Base-by-base conservation (phyloP, 2,888 invertebrate species). In the Timema podura region DNA sequence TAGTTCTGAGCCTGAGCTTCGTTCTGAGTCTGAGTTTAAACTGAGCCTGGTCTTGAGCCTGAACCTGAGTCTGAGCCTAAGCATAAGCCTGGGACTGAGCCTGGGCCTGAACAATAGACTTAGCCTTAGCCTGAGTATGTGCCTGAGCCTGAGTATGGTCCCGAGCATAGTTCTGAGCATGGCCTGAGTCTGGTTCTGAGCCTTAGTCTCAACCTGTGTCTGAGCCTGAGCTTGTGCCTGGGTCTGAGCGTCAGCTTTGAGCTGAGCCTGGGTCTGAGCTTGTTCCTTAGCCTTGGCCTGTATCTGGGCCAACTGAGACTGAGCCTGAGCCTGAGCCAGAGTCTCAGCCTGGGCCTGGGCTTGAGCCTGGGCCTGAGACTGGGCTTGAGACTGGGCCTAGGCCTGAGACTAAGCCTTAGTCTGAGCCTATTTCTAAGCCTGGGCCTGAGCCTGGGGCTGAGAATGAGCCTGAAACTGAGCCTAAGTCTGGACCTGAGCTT, bases 401-500 rank as follows among this genome's bases (percentile, higher is more conserved):
- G 65, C 49, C n/a, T n/a, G n/a, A n/a, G n/a, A n/a, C n/a, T n/a
- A n/a, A n/a, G n/a, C n/a, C n/a, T n/a, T n/a, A n/a, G n/a, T n/a
- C n/a, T n/a, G n/a, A n/a, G n/a, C n/a, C n/a, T n/a, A n/a, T n/a
- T n/a, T n/a, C n/a, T n/a, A n/a, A n/a, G n/a, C n/a, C n/a, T n/a
- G n/a, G n/a, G n/a, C n/a, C n/a, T n/a, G n/a, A n/a, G n/a, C n/a
- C n/a, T n/a, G n/a, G n/a, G n/a, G n/a, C n/a, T n/a, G n/a, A n/a
- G n/a, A n/a, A n/a, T n/a, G n/a, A n/a, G 73, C 72, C 73, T 74
- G 72, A 59, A 72, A 67, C 74, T 75, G 76, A 48, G 68, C 49
- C 51, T 57, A 30, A 49, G 73, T 72, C 75, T 71, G 65, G 5
- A 13, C 59, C 11, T 71, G 76, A 6, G n/a, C n/a, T n/a, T n/a